These are phyloP conservation scores for Upupa epops DNA, from an alignment of 2,113 vertebrate genomes.

Conservation along the genomic window DNA sequence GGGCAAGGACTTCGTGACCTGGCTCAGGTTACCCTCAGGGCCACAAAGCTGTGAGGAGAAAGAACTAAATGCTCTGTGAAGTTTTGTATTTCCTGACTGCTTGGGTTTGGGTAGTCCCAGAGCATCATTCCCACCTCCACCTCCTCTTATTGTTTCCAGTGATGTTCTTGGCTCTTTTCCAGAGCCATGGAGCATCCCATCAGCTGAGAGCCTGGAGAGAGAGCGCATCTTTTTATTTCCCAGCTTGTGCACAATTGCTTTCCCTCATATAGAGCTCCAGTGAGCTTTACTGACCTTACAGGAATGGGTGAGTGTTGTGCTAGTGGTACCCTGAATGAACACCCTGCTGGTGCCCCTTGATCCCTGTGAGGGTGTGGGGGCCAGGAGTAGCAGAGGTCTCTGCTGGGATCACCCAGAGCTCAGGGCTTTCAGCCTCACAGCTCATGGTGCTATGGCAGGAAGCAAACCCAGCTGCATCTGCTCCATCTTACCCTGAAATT, in stretches of 20 bases:
- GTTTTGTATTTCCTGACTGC: not conserved
- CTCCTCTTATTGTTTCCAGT: not conserved
- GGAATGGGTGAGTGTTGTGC: too few relatives aligned
- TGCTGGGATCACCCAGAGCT: not conserved
- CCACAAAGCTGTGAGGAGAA: not conserved
- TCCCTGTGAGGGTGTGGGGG: not conserved
- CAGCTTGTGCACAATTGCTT: too few relatives aligned
- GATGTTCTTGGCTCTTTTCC: not conserved
- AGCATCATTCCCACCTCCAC: not conserved
- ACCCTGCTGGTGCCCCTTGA: fast-evolving
- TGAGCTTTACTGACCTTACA: not conserved
- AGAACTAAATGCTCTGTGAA: not conserved
- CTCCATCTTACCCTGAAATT: not conserved
- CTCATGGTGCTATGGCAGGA: not conserved
- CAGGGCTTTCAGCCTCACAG: fast-evolving
- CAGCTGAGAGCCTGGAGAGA: not conserved
- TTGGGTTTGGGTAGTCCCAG: not conserved
- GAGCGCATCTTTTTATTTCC: not conserved
- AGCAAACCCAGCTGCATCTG: not conserved
- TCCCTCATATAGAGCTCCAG: not conserved
- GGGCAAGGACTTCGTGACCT: not conserved
- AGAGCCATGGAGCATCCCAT: not conserved
- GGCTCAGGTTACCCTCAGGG: not conserved
- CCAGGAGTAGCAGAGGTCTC: not conserved
- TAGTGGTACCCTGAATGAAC: not conserved